A percentile compares a stretch with the other conserved stretches of the same genome.
phyloP scores from a whole-genome alignment of 2,888 invertebrate genomes.

The Gibbula magus region DNA sequence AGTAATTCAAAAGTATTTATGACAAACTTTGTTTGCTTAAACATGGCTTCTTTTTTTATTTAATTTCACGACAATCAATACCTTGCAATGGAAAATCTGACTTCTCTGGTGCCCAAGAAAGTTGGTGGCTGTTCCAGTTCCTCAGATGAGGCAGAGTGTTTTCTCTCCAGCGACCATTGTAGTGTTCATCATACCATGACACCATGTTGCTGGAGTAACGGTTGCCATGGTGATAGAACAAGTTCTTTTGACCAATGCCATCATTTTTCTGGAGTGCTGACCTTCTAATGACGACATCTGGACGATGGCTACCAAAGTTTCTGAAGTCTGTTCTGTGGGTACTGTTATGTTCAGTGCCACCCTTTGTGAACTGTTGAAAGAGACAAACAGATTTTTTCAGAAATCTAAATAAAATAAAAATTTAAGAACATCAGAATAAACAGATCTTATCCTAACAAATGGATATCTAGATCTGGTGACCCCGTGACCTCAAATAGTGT shows the following conservation, averaged over 20 bases:
- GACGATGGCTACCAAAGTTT: conserved; percentile 57
- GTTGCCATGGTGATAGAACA: conserved; percentile 73
- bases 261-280: conserved; percentile 65
- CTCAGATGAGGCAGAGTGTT: conserved; percentile 62
- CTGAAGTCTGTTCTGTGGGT: conserved; percentile 70
- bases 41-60: too few species aligned
- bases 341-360: conserved; percentile 64
- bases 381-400: background rate
- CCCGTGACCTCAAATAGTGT: too few species aligned
- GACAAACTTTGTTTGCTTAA: too few species aligned
- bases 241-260: conserved; percentile 66
- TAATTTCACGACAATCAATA: conserved; percentile 41
- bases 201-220: conserved; percentile 70
- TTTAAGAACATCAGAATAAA: too few species aligned
- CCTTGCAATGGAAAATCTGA: conserved; percentile 72
- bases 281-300: conserved; percentile 68
- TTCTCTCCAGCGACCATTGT: conserved; percentile 66
- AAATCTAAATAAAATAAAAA: too few species aligned
- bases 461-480: too few species aligned
- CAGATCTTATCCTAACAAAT: too few species aligned
- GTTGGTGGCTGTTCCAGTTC: conserved; percentile 68
- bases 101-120: conserved; percentile 72
- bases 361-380: conserved; percentile 64
- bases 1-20: too few species aligned
- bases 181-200: conserved; percentile 73